Evolutionary conservation across 2,888 invertebrate genomes (phyloP).

Genomic region (Mesochorus sp.): DNA sequence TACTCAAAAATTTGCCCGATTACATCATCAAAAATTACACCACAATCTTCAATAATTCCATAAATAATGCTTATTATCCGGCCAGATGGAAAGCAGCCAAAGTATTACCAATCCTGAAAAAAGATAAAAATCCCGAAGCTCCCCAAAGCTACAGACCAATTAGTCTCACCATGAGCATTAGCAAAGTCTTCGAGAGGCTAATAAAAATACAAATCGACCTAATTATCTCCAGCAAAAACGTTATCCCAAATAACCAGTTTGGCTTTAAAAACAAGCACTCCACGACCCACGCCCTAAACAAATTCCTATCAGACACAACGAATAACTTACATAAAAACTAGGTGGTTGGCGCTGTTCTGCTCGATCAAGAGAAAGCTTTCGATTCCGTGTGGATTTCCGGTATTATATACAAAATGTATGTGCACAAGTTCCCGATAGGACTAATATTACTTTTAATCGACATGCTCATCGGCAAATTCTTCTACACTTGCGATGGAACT

Average conservation of each 20-base stretch:
- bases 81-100: neutral
- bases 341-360: neutral
- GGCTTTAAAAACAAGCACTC: neutral
- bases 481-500: neutral
- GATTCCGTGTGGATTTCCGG: constrained; percentile 18
- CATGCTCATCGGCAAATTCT: constrained; percentile 6
- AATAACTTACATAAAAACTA: neutral
- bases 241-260: neutral
- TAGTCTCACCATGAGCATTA: too few species aligned
- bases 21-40: neutral
- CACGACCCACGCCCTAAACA: neutral
- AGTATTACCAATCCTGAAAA: neutral
- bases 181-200: too few species aligned
- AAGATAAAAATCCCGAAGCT: too few species aligned
- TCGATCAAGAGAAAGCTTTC: constrained; percentile 15
- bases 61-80: neutral
- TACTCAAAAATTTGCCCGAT: neutral
- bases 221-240: too few species aligned
- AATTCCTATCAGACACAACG: neutral
- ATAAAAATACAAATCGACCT: too few species aligned
- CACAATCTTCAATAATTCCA: neutral
- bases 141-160: too few species aligned
- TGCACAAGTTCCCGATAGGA: neutral
- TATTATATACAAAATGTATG: neutral
- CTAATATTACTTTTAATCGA: neutral